These are phyloP conservation scores for Sapayoa aenigma DNA, from an alignment of 2,113 vertebrate genomes.

Conservation along the genomic window DNA sequence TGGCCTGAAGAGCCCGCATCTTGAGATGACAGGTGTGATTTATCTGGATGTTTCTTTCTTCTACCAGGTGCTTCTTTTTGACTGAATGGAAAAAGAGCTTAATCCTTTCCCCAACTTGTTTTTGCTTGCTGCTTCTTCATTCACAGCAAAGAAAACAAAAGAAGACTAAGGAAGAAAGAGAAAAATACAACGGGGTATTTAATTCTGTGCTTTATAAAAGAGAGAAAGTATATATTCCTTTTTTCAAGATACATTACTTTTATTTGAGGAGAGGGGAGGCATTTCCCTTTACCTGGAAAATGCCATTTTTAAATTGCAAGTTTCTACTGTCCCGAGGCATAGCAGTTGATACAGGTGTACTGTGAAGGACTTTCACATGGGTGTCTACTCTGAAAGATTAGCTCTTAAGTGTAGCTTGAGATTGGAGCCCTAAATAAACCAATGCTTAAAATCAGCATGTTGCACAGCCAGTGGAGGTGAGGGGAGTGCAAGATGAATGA, in stretches of 20 bases:
- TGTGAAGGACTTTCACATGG: slow-evolving; percentile 1
- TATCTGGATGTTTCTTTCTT: neutral
- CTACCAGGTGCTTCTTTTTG: neutral
- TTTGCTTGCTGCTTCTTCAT: neutral
- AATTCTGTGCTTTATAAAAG: neutral
- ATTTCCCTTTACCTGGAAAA: neutral
- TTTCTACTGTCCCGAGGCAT: neutral
- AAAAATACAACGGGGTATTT: neutral
- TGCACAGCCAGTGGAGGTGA: neutral
- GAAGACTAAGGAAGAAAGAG: neutral
- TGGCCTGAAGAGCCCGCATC: neutral
- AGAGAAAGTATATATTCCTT: neutral
- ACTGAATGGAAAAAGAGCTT: neutral
- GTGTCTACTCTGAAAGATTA: neutral
- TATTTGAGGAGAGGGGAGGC: neutral
- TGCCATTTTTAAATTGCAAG: slow-evolving; percentile 4
- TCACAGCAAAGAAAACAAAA: neutral
- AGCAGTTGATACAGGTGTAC: slow-evolving; percentile 25
- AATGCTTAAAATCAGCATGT: neutral
- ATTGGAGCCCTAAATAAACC: neutral
- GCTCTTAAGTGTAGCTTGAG: neutral
- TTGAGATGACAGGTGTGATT: neutral
- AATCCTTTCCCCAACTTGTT: neutral
- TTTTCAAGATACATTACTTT: neutral
- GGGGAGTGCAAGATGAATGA: neutral